These are phyloP conservation scores for Venustaconcha ellipsiformis DNA, from an alignment of 1,140 invertebrate genomes.

Conservation along the genomic window DNA sequence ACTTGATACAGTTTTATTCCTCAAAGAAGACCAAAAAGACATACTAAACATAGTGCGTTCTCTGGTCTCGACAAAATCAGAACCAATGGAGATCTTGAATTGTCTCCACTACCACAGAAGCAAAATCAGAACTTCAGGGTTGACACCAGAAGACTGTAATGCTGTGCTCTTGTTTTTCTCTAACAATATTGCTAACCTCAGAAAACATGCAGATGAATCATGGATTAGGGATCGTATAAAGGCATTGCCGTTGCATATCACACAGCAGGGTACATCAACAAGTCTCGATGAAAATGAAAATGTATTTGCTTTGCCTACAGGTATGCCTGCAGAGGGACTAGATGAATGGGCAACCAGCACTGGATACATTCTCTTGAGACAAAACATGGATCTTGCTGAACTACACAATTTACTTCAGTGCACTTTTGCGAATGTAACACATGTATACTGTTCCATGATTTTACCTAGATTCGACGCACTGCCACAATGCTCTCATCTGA, in stretches of 20 bases:
- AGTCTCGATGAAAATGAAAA: not conserved
- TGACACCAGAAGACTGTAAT: not conserved
- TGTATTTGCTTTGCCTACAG: not conserved
- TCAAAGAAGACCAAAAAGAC: not conserved
- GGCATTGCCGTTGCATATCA: constrained; percentile 7
- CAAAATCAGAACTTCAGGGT: not conserved
- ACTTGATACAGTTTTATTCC: constrained; percentile 3
- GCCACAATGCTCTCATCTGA: not conserved
- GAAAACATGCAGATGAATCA: not conserved
- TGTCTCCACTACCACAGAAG: constrained; percentile 2
- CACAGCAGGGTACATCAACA: not conserved
- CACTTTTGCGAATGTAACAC: not conserved
- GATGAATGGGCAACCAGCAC: not conserved
- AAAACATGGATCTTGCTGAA: not conserved
- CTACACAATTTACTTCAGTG: constrained; percentile 6
- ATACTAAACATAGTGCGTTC: not conserved
- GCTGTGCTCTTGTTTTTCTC: constrained; percentile 3
- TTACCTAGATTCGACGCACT: constrained; percentile 3
- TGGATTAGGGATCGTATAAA: not conserved
- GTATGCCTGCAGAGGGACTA: constrained; percentile 11
- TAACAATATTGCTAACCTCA: not conserved
- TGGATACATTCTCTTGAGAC: not conserved
- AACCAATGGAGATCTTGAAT: not conserved
- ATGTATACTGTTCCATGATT: not conserved
- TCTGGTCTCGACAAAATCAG: not conserved